Evolutionary conservation across 2,888 invertebrate genomes (phyloP).

Genomic region (Stenolophus ochropezus): DNA sequence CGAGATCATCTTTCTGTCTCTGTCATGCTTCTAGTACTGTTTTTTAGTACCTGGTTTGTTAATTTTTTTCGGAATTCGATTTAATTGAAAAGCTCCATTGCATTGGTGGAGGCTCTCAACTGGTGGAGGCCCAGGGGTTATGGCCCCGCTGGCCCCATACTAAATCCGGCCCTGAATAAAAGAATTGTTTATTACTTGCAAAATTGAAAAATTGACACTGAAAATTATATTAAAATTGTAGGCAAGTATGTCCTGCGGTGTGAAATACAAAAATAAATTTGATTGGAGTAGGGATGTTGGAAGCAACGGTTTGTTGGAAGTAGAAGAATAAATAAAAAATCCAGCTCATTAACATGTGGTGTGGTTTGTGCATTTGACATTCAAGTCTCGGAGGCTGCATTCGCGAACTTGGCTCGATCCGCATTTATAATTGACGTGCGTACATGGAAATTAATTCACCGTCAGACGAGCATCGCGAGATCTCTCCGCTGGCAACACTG

Average conservation of each 20-base stretch:
- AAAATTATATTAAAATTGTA: background rate
- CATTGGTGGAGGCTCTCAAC: no score
- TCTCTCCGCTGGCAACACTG: constrained; percentile 30
- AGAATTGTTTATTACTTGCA: no score
- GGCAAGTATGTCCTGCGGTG: background rate
- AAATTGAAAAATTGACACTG: no score
- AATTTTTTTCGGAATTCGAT: no score
- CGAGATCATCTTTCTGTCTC: no score
- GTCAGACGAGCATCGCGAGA: constrained; percentile 27
- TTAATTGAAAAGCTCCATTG: no score
- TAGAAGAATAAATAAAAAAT: constrained; percentile 6
- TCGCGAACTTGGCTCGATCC: constrained; percentile 28
- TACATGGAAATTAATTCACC: constrained; percentile 65
- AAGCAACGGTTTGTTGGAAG: background rate
- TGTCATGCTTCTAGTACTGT: no score
- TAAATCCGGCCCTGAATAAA: no score
- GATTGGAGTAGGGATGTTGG: background rate
- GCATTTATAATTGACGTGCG: constrained; percentile 64
- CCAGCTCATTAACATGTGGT: constrained; percentile 25
- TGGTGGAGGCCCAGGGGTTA: no score
- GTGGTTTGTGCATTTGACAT: background rate
- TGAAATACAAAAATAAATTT: background rate
- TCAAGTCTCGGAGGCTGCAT: background rate
- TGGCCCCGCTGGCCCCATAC: no score
- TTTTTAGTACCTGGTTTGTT: no score